Base-by-base conservation (phyloP, 2,888 invertebrate species). In the Hypena proboscidalis region DNA sequence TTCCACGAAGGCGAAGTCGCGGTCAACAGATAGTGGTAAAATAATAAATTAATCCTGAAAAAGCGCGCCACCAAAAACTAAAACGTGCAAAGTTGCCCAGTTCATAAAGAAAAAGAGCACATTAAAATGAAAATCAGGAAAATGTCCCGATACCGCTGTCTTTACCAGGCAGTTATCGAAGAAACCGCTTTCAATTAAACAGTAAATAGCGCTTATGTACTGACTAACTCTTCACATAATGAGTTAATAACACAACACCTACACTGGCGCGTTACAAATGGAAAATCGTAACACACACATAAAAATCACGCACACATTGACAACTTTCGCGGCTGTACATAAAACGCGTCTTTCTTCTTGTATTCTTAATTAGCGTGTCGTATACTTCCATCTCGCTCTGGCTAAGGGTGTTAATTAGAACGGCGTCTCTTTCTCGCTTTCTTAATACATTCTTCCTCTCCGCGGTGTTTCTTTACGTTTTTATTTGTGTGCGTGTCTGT, bases 331-430 rank as follows among this genome's bases (percentile, higher is more conserved):
- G 63, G 67, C 56, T 72, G 90, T 85, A 89, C 83, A 86, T 90
- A 88, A 85, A 86, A 89, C 82, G 83, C 84, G 92, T 86, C 86
- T 93, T 93, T 93, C 93, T 93, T 93, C 93, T 91, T 86, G 92
- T 92, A 93, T 93, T 93, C 93, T 93, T 93, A 93, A 93, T 93
- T 93, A 93, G 93, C 93, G 92, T 92, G 90, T 82, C 86, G 85
- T 74, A 51, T 79, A 48, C 53, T 37, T 22, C 75, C 52, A 74
- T 90, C 92, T 74, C 83, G 80, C 78, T 92, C 88, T 58, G 76
- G 62, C 90, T 27, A 52, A 64, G 58, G 67, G 82, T 82, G 85
- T 82, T 90, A 90, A 88, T 88, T 89, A 89, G 83, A 79, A 81
- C 74, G 67, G 77, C 70, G 83, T 92, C 92, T 71, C 87, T 70